phyloP scores from a whole-genome alignment of 2,113 vertebrate species.

The Haemorhous mexicanus region DNA sequence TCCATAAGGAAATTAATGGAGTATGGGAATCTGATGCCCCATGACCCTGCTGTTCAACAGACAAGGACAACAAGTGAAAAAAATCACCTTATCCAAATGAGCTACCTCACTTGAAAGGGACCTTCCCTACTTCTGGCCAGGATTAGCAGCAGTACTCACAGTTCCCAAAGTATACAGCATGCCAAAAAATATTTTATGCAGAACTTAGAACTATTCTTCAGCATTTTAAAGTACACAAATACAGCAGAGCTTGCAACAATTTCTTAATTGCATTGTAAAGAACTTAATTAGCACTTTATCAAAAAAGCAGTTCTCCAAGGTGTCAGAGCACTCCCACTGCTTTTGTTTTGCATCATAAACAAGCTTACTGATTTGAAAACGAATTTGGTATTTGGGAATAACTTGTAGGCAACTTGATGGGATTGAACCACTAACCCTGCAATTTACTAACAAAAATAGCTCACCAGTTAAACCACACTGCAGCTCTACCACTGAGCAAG shows the following conservation, averaged over 20 bases:
- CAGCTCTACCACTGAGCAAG: not conserved
- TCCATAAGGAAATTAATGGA: not conserved
- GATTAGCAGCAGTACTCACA: not conserved
- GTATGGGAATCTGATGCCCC: not conserved
- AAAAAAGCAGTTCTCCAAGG: not conserved
- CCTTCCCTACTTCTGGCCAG: not conserved
- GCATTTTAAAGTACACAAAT: not conserved
- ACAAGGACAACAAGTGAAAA: not conserved
- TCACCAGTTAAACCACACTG: not conserved
- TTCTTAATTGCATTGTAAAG: not conserved
- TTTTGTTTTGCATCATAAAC: conserved; percentile 7
- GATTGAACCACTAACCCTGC: conserved; percentile 29
- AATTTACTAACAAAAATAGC: conserved; percentile 65
- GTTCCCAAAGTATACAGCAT: not conserved
- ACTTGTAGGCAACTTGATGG: not conserved
- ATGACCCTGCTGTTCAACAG: not conserved
- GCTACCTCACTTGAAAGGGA: not conserved
- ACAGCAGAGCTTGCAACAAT: not conserved
- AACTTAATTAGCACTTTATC: not conserved
- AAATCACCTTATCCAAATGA: not conserved
- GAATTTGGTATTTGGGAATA: conserved; percentile 4
- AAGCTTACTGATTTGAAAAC: not conserved
- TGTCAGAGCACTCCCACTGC: not conserved
- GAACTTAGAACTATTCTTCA: not conserved
- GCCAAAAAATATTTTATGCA: not conserved